These are phyloP conservation scores for Synaphobranchus kaupii DNA, from an alignment of 2,797 vertebrate species.

Conservation along the genomic window DNA sequence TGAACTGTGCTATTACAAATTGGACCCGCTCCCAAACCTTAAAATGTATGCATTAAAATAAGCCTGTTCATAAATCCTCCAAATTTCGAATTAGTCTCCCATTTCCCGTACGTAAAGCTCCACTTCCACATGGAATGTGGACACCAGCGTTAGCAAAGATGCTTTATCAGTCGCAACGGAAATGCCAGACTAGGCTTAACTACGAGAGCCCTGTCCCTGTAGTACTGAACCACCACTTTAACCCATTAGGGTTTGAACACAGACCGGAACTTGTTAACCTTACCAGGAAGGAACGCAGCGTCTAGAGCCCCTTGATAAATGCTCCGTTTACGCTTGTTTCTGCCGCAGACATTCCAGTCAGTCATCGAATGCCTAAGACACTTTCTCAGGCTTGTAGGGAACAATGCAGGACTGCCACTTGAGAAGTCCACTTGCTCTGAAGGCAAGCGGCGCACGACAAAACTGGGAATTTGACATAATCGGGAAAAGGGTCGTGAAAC, in stretches of 20 bases:
- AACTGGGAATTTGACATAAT: neutral
- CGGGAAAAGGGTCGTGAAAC: neutral
- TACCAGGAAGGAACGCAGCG: neutral
- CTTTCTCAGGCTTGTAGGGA: constrained; percentile 13
- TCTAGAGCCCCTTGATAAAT: neutral
- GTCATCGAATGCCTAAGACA: neutral
- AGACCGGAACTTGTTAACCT: neutral
- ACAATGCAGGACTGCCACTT: neutral
- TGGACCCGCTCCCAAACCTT: neutral
- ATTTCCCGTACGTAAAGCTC: neutral
- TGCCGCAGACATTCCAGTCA: neutral
- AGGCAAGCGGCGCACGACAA: neutral
- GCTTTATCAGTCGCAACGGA: neutral
- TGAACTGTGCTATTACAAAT: neutral
- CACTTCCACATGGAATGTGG: neutral
- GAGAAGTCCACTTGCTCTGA: neutral
- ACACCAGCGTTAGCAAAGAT: neutral
- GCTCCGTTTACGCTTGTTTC: neutral
- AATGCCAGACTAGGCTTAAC: neutral
- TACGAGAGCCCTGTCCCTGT: neutral
- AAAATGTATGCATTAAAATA: neutral
- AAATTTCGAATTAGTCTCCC: neutral
- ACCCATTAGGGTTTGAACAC: neutral
- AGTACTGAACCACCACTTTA: neutral
- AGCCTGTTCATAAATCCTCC: neutral